phyloP scores from a whole-genome alignment of 2,888 invertebrate species.

The Caenorhabditis uteleia region DNA sequence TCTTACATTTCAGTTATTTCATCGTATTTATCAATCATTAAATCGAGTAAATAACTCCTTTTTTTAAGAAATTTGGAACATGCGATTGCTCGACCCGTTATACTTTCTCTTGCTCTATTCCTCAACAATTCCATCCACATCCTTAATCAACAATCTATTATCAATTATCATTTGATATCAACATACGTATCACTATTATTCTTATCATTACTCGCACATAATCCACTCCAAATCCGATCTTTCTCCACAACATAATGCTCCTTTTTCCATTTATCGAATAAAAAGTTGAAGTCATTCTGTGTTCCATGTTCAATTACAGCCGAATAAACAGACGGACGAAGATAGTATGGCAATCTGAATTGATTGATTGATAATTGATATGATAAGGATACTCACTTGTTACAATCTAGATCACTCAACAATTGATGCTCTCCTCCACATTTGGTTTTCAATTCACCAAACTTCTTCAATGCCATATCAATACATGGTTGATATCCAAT shows the following conservation, averaged over 20 bases:
- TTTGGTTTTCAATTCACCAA: constrained; percentile 27
- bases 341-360: constrained; percentile 43
- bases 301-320: constrained; percentile 47
- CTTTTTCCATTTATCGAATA: constrained; percentile 40
- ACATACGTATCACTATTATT: constrained; percentile 17
- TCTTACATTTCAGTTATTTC: constrained; percentile 15
- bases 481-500: constrained; percentile 51
- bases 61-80: constrained; percentile 16
- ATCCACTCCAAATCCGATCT: constrained; percentile 35
- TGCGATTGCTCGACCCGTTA: not conserved
- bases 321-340: constrained; percentile 39
- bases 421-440: constrained; percentile 29
- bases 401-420: constrained; percentile 42
- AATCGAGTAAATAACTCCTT: constrained; percentile 8
- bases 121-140: constrained; percentile 16
- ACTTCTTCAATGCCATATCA: constrained; percentile 20
- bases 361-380: not conserved
- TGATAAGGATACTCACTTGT: constrained; percentile 27
- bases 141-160: constrained; percentile 10
- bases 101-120: constrained; percentile 18
- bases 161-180: not conserved
- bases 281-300: constrained; percentile 47
- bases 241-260: constrained; percentile 45
- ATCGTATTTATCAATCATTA: constrained; percentile 7
- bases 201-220: constrained; percentile 23